These are phyloP conservation scores for Drosophila albomicans DNA, from an alignment of 1,140 invertebrate species.

Conservation along the genomic window DNA sequence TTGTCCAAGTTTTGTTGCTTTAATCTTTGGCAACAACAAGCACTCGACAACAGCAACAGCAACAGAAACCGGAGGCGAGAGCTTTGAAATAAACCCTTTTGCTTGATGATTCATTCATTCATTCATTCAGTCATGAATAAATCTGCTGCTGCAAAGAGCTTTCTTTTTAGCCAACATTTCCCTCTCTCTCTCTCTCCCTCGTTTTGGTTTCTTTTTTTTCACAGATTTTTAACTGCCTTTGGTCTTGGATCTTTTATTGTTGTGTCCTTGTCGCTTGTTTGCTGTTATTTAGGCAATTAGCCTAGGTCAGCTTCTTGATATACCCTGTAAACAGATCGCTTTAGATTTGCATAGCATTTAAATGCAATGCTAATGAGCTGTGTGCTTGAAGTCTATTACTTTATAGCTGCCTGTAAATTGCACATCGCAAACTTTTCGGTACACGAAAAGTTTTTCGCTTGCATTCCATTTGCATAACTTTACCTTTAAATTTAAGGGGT, in stretches of 20 bases:
- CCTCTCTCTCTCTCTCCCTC: background rate
- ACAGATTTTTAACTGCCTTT: background rate
- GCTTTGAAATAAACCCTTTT: slow-evolving; percentile 22
- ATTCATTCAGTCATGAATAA: slow-evolving; percentile 33
- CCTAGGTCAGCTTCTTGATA: background rate
- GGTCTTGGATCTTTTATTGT: slow-evolving; percentile 17
- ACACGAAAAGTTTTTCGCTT: no score
- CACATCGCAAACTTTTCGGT: no score
- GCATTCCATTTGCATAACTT: background rate
- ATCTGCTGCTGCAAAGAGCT: slow-evolving; percentile 15
- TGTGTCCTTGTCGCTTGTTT: slow-evolving; percentile 2
- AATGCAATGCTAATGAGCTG: no score
- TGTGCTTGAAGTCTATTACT: background rate
- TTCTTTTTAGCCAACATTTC: slow-evolving; percentile 16
- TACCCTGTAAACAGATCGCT: background rate
- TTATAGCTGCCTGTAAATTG: background rate
- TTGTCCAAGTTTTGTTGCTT: slow-evolving; percentile 14
- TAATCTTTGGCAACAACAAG: slow-evolving; percentile 21
- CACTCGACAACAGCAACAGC: background rate
- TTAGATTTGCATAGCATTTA: background rate
- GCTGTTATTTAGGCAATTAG: slow-evolving; percentile 26
- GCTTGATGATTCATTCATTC: slow-evolving; percentile 38
- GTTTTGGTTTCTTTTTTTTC: background rate
- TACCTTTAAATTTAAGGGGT: background rate
- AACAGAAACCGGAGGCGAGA: slow-evolving; percentile 3